A percentile compares a stretch with the other conserved stretches of the same genome.
Conservation (phyloP, 2,888 invertebrate genomes). For the Clistopyga incitator region DNA sequence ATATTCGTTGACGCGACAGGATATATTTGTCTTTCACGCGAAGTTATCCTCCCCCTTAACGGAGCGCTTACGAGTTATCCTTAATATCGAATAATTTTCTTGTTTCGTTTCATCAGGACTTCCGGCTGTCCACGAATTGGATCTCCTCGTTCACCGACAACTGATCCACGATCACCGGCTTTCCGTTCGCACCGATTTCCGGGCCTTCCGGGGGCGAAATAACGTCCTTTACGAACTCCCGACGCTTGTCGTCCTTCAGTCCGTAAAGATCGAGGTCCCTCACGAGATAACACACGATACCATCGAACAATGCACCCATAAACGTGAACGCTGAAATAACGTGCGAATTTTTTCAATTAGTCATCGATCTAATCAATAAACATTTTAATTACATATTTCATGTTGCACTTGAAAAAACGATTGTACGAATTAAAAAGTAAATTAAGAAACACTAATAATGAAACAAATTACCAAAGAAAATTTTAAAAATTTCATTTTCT, state of each 20-base stretch:
- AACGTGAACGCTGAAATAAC: slow-evolving; percentile 85
- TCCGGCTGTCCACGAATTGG: slow-evolving; percentile 33
- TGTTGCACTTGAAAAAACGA: no score
- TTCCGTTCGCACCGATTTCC: slow-evolving; percentile 49
- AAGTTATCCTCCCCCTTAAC: not conserved
- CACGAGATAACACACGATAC: slow-evolving; percentile 87
- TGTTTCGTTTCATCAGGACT: slow-evolving; percentile 38
- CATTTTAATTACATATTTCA: no score
- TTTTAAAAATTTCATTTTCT: not conserved
- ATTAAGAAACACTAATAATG: no score
- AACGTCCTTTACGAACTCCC: slow-evolving; percentile 72
- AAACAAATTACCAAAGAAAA: no score
- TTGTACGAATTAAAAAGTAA: no score
- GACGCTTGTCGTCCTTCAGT: slow-evolving; percentile 77
- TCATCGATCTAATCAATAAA: no score
- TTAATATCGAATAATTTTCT: not conserved
- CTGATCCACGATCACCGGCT: slow-evolving; percentile 32
- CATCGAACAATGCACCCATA: slow-evolving; percentile 87
- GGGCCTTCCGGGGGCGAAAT: slow-evolving; percentile 17
- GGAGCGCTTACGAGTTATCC: slow-evolving; percentile 1
- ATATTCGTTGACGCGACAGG: not conserved
- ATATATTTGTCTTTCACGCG: not conserved
- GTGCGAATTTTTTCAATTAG: not conserved
- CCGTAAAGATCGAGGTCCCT: slow-evolving; percentile 87
- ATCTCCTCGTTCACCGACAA: slow-evolving; percentile 15